A percentile compares a stretch with the other conserved stretches of the same genome.
These are phyloP conservation scores for Dicrostonyx torquatus DNA, from an alignment of 2,797 vertebrate genomes.

Conservation along the genomic window DNA sequence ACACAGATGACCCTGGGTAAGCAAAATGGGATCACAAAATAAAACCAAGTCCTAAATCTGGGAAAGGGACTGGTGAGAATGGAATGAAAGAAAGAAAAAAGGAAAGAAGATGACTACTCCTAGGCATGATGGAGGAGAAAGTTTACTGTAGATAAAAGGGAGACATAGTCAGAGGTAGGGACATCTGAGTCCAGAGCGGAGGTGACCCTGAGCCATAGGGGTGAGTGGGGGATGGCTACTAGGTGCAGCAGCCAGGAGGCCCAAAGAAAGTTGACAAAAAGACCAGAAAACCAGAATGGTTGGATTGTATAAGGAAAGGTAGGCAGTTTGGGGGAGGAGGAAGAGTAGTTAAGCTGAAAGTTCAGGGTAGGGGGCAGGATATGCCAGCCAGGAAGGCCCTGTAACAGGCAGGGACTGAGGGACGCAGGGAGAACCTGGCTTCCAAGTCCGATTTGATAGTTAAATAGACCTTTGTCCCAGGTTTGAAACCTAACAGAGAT, in stretches of 20 bases:
- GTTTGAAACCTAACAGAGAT: background rate
- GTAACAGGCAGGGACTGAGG: background rate
- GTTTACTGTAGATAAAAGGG: too few species aligned
- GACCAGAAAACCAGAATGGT: background rate
- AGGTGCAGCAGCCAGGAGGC: background rate
- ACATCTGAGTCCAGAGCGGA: background rate
- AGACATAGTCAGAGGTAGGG: too few species aligned
- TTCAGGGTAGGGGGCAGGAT: background rate
- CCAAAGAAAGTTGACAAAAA: background rate
- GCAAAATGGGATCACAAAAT: background rate
- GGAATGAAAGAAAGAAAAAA: background rate
- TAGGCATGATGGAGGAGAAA: background rate
- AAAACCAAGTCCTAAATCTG: background rate
- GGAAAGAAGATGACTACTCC: background rate
- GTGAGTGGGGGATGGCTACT: background rate
- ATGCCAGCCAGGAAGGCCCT: background rate
- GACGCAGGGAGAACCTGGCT: background rate
- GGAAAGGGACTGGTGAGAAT: background rate
- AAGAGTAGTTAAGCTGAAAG: background rate
- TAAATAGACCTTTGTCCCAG: background rate
- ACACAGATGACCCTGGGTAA: background rate
- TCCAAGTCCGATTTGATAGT: background rate
- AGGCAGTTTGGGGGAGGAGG: too few species aligned
- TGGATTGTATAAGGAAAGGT: background rate
- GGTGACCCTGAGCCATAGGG: background rate